Base-by-base conservation (phyloP, 1,140 invertebrate genomes). In the Drosophila chauvacae region DNA sequence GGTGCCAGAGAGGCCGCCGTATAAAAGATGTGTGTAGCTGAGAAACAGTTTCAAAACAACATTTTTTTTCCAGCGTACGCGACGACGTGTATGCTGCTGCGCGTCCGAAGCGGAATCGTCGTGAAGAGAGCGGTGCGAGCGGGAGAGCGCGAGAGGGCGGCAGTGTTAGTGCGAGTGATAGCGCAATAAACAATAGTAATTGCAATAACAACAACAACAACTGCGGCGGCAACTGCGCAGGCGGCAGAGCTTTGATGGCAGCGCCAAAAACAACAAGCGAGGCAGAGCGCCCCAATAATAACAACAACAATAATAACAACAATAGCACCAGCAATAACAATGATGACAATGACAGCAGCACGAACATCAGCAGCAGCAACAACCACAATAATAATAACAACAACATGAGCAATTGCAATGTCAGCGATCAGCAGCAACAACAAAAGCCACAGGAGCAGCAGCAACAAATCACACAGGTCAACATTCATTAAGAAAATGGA, bases 231-330 rank as follows among this genome's bases (percentile, higher is more conserved):
- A 13, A 48, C 47, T 48, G 47, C 47, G 47, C 23, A 33, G 45
- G 64, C 62, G 63, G 28, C 50, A 35, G 61, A 63, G 59, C 78
- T 77, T 69, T 77, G 59, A 87, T 87, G 83, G 82, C 82, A 60
- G 79, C 83, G 65, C 79, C 79, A 72, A 87, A 79, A 60, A 76
- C 80, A 65, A 79, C 66, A 33, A 44, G 50, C 44, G 70, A 68
- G 59, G 65, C 70, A 50, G 78, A 79, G 50, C 64, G 78, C 64
- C 30, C 58, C 55, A 68, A 65, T 41, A 72, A 58, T 53, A 81
- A 48, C 59, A 81, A 64, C 74, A 77, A 60, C 41, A 65, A 50
- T 41, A 76, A 26, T 44, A 75, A 33, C n/a, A 62, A 10, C 45
- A 78, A n/a, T 41, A 74, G 60, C 58, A 77, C 28, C 48, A 65